Evolutionary conservation across 2,888 invertebrate genomes (phyloP), one percentile per base, ranked within the genome.

Genomic region (Phengaris alcon): DNA sequence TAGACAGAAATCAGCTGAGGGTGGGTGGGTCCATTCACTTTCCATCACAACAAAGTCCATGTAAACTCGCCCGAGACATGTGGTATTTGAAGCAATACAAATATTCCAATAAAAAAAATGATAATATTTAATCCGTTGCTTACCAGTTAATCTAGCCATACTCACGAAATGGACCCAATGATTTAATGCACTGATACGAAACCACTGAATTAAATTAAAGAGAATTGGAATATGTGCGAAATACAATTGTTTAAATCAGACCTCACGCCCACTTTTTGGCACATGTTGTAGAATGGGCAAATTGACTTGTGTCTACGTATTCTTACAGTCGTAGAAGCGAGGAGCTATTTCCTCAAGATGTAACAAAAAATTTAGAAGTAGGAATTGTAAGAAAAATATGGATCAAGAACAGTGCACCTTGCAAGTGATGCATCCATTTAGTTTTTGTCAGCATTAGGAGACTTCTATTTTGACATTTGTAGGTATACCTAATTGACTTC

Each of bases 251-350:
- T 46, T 44, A 46, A 69, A 46, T 69, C 69, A 69, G 48, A 48
- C 8, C 9, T 46, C n/a, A 69, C 69, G 69, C 69, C 69, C 69
- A 69, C 69, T 48, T 69, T 69, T 69, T 69, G 69, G 69, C 69
- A 69, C 46, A 69, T 74, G 79, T 75, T 74, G 76, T 15, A 44
- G 35, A 12, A 64, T 64, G 35, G 64, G 6, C 12, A 35, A 44
- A 13, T 64, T 35, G 44, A 64, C 35, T 64, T 44, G 59, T 22
- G 64, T 64, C 13, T 44, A 64, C 35, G 64, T 64, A 44, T 6
- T 64, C 35, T 6, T 44, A 22, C 9, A 22, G 10, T 22, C 5
- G 22, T 59, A 22, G 15, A 22, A 9, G 59, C 10, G 22, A 2
- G 57, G 15, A 59, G 22, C 3, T 10, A 22, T 9, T 59, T 59